Evolutionary conservation across 2,113 vertebrate species (phyloP).

Genomic region (Alligator mississippiensis): DNA sequence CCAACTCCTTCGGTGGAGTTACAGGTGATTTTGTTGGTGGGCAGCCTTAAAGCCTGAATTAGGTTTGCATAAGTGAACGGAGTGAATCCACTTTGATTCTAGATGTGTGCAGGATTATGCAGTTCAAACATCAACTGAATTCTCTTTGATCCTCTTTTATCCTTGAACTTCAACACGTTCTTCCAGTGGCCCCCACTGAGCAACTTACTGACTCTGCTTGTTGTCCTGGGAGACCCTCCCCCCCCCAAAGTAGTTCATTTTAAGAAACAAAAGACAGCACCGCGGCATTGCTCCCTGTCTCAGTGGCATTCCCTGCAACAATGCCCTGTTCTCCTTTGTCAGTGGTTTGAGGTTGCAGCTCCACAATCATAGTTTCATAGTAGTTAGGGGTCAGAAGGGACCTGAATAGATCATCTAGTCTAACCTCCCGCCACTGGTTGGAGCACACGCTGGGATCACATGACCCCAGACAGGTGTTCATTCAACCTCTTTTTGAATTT

Average conservation of each 20-base stretch:
- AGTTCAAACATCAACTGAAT: slow-evolving; percentile 52
- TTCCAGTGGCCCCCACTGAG: slow-evolving; percentile 35
- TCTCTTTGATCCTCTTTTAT: slow-evolving; percentile 40
- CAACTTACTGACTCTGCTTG: slow-evolving; percentile 53
- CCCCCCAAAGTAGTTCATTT: not conserved
- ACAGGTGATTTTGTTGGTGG: not conserved
- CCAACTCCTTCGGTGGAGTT: not conserved
- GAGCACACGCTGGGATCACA: too few species aligned
- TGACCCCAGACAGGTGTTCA: too few species aligned
- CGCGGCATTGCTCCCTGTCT: not conserved
- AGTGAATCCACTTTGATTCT: not conserved
- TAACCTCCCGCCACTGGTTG: too few species aligned
- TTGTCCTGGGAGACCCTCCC: slow-evolving; percentile 20
- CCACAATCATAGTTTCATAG: not conserved
- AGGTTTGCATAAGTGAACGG: slow-evolving; percentile 22
- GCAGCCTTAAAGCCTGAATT: not conserved
- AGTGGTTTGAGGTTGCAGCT: not conserved
- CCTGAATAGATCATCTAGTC: too few species aligned
- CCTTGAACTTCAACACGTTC: slow-evolving; percentile 30
- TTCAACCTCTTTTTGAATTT: too few species aligned
- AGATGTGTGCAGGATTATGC: slow-evolving; percentile 37
- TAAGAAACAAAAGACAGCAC: slow-evolving; percentile 30
- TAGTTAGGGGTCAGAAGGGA: too few species aligned
- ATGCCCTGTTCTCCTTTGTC: not conserved
- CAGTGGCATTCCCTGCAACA: slow-evolving; percentile 7